Evolutionary conservation across 2,797 vertebrate species (phyloP).

Genomic region (Poeciliopsis paucimaculata): DNA sequence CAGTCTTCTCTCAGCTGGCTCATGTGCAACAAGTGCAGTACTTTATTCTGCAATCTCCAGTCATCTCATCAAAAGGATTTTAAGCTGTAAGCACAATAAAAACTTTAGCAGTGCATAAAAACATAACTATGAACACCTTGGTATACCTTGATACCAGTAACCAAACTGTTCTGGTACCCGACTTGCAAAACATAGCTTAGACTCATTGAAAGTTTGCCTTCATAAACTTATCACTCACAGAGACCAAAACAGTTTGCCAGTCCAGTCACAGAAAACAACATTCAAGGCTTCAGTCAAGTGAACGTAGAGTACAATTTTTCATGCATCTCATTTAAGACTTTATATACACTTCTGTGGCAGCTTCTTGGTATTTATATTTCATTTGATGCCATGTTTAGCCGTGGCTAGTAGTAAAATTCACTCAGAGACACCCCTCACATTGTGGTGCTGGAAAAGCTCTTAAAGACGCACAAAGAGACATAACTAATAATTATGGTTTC

Average conservation of each 20-base stretch:
- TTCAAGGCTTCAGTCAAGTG: background rate
- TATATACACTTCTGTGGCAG: background rate
- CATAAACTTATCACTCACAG: background rate
- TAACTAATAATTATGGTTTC: background rate
- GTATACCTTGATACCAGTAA: background rate
- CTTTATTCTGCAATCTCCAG: background rate
- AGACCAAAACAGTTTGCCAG: background rate
- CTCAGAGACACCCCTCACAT: background rate
- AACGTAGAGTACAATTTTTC: background rate
- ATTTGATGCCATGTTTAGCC: conserved; percentile 54
- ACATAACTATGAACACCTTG: background rate
- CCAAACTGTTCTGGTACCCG: background rate
- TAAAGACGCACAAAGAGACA: background rate
- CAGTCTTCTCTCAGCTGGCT: background rate
- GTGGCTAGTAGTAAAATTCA: conserved; percentile 12
- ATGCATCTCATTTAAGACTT: background rate
- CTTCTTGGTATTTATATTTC: conserved; percentile 47
- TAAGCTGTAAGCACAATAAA: background rate
- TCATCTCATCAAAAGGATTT: background rate
- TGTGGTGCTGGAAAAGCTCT: background rate
- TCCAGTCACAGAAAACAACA: conserved; percentile 1
- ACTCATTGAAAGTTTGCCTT: background rate
- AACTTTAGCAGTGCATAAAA: background rate
- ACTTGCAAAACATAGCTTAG: background rate
- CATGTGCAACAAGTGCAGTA: background rate